These are phyloP conservation scores for Esox lucius DNA, from an alignment of 2,797 vertebrate species.

Conservation along the genomic window DNA sequence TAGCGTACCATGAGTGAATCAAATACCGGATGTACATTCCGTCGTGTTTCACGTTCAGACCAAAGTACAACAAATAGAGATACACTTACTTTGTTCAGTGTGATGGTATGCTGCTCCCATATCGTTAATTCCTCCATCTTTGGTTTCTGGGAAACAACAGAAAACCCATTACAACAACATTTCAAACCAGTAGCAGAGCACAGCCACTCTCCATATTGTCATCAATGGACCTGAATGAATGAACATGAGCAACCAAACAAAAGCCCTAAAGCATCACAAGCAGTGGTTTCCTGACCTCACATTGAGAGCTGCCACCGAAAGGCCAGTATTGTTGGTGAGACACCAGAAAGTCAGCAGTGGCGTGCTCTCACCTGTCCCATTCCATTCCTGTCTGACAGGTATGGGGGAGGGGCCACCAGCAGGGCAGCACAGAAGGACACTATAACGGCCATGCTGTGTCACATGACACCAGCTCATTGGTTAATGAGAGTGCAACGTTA, in stretches of 20 bases:
- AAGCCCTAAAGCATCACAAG: not conserved
- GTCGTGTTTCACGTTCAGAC: constrained; percentile 8
- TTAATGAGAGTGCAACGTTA: not conserved
- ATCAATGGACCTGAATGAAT: not conserved
- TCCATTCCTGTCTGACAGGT: constrained; percentile 76
- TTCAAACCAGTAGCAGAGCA: not conserved
- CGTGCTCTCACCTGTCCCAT: constrained; percentile 71
- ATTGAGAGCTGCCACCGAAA: not conserved
- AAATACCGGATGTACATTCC: not conserved
- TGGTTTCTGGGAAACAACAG: constrained; percentile 61
- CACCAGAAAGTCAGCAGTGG: constrained; percentile 44
- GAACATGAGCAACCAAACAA: not conserved
- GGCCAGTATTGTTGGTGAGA: not conserved
- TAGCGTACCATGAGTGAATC: not conserved
- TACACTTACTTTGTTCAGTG: constrained; percentile 81
- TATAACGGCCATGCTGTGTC: not conserved
- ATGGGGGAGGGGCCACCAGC: constrained; percentile 56
- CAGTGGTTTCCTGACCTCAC: constrained; percentile 30
- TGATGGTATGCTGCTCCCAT: constrained; percentile 95
- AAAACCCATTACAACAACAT: not conserved
- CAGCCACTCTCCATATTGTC: not conserved
- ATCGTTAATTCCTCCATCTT: constrained; percentile 94
- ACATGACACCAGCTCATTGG: constrained; percentile 20
- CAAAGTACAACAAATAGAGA: not conserved
- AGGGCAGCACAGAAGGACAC: not conserved